Conservation (phyloP, 1,140 invertebrate species). For the Drosophila azteca region DNA sequence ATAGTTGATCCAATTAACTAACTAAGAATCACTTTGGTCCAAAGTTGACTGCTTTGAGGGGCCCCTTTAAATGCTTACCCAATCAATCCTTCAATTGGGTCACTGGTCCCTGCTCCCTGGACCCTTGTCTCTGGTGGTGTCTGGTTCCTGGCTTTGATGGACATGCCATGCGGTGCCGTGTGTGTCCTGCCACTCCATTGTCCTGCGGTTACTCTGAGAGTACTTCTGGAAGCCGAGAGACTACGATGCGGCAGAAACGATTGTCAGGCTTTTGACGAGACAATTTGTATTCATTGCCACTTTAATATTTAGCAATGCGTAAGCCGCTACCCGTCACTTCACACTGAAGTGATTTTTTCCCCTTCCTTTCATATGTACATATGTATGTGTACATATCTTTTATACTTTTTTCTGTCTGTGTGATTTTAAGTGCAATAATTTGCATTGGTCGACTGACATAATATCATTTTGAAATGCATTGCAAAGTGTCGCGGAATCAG, state of each 20-base stretch:
- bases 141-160: not conserved
- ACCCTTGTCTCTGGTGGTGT: not conserved
- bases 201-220: slow-evolving; percentile 24
- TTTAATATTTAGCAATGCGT: slow-evolving; percentile 66
- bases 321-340: slow-evolving; percentile 37
- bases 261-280: slow-evolving; percentile 50
- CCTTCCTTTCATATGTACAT: not conserved
- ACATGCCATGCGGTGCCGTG: no score
- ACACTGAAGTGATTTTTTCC: slow-evolving; percentile 18
- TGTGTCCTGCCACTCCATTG: slow-evolving; percentile 18
- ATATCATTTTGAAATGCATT: slow-evolving; percentile 38
- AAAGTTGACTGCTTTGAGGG: slow-evolving; percentile 38
- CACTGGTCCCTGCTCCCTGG: not conserved
- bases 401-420: slow-evolving; percentile 2
- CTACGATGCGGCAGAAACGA: slow-evolving; percentile 4
- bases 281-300: slow-evolving; percentile 67
- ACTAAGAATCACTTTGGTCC: slow-evolving; percentile 54
- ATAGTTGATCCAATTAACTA: slow-evolving; percentile 60
- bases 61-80: slow-evolving; percentile 42
- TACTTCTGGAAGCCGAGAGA: no score
- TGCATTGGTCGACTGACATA: slow-evolving; percentile 50
- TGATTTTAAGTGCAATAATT: slow-evolving; percentile 56
- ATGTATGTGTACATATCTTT: not conserved
- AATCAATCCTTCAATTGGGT: slow-evolving; percentile 32
- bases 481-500: slow-evolving; percentile 5